Percentiles rank a stretch among this genome's conserved stretches.
phyloP scores from a whole-genome alignment of 2,797 vertebrate species.

The Gadopsis bispinosus region DNA sequence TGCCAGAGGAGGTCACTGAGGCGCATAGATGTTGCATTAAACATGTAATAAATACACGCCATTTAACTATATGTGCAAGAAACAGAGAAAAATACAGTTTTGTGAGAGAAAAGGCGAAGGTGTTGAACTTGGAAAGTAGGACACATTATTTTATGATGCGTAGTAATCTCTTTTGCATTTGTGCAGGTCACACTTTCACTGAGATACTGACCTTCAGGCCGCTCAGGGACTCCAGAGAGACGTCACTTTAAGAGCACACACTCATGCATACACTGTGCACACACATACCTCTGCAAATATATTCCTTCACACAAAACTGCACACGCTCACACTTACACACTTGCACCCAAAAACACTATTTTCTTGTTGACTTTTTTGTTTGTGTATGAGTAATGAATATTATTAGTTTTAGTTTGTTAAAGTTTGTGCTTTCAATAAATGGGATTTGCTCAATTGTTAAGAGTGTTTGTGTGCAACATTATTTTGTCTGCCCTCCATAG shows the following conservation, averaged over 20 bases:
- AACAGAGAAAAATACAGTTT: background rate
- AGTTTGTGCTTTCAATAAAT: constrained; percentile 56
- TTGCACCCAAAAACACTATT: background rate
- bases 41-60: too few relatives aligned
- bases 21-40: background rate
- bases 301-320: background rate
- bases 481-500: background rate
- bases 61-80: background rate
- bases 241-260: constrained; percentile 76
- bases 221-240: constrained; percentile 82
- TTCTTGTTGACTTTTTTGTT: constrained; percentile 1
- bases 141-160: background rate
- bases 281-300: constrained; percentile 9
- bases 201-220: constrained; percentile 94
- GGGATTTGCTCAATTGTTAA: constrained; percentile 4
- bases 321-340: constrained; percentile 7
- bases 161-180: constrained; percentile 24
- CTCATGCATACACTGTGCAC: background rate
- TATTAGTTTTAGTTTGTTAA: constrained; percentile 24
- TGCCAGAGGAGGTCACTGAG: constrained; percentile 45
- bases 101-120: background rate
- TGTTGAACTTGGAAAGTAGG: background rate
- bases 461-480: background rate
- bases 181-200: constrained; percentile 92
- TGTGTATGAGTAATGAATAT: constrained; percentile 7